phyloP scores from a whole-genome alignment of 2,888 invertebrate species.

The Archips xylosteana region DNA sequence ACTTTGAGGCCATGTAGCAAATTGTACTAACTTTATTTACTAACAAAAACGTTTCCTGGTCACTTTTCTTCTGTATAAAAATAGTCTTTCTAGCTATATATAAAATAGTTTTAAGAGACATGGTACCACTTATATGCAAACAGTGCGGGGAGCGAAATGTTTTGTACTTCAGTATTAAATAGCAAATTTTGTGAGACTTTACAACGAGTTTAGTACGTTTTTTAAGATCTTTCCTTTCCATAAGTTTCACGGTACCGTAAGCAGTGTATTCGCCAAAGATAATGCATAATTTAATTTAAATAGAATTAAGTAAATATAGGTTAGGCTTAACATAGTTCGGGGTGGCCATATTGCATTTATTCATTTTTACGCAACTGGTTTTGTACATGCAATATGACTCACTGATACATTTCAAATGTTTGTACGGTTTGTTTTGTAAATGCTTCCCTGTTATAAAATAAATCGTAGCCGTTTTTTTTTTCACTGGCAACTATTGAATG shows the following conservation, averaged over 20 bases:
- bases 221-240: conserved; percentile 58
- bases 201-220: conserved; percentile 79
- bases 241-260: conserved; percentile 72
- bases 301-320: conserved; percentile 61
- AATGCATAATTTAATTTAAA: conserved; percentile 80
- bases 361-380: conserved; percentile 27
- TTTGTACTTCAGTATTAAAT: conserved; percentile 79
- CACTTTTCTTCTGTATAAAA: conserved; percentile 50
- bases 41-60: conserved; percentile 48
- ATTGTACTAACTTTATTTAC: neutral
- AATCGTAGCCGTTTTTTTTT: conserved; percentile 15
- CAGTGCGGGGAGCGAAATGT: conserved; percentile 52
- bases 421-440: conserved; percentile 43
- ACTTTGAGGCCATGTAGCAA: neutral
- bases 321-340: conserved; percentile 49
- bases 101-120: conserved; percentile 60
- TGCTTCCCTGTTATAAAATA: conserved; percentile 27
- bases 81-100: conserved; percentile 62
- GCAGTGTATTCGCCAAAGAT: conserved; percentile 85
- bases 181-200: conserved; percentile 80
- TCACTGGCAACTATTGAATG: conserved; percentile 1
- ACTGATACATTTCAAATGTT: conserved; percentile 38
- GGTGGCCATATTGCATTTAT: conserved; percentile 46
- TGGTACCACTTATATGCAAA: conserved; percentile 73
- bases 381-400: conserved; percentile 48